These are phyloP conservation scores for Argynnis bischoffii DNA, from an alignment of 2,888 invertebrate genomes.

Conservation along the genomic window DNA sequence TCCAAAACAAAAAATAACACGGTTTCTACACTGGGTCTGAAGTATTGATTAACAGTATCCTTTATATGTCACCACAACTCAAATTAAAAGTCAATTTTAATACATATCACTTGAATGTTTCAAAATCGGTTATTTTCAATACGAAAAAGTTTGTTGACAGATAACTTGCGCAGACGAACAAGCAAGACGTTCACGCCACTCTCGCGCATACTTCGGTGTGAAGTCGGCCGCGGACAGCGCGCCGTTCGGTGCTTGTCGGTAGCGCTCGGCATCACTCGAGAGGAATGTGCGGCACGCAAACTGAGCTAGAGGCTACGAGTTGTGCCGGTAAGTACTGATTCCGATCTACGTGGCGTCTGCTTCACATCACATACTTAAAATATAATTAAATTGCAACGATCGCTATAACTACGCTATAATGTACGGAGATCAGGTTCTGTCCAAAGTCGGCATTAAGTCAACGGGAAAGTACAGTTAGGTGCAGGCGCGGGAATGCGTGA, in stretches of 20 bases:
- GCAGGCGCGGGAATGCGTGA: constrained; percentile 82
- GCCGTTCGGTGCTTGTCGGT: constrained; percentile 61
- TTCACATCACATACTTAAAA: constrained; percentile 71
- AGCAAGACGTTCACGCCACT: constrained; percentile 75
- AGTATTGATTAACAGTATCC: constrained; percentile 60
- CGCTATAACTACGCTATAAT: constrained; percentile 72
- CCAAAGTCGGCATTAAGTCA: constrained; percentile 80
- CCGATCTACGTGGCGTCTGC: constrained; percentile 66
- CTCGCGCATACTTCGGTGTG: constrained; percentile 80
- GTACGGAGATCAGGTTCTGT: constrained; percentile 79
- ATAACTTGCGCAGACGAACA: constrained; percentile 66
- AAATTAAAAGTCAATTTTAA: constrained; percentile 44
- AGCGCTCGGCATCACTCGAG: constrained; percentile 60
- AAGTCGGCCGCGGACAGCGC: constrained; percentile 73
- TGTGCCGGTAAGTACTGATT: constrained; percentile 57
- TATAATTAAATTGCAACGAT: constrained; percentile 81
- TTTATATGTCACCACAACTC: constrained; percentile 60
- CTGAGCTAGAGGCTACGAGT: constrained; percentile 56
- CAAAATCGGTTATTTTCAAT: constrained; percentile 67
- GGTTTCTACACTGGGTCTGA: constrained; percentile 71
- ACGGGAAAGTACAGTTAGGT: constrained; percentile 82
- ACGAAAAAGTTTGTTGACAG: constrained; percentile 79
- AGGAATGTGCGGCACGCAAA: constrained; percentile 76
- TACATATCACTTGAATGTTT: constrained; percentile 65
- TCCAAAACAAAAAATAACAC: constrained; percentile 78